These are phyloP conservation scores for Calephelis nemesis DNA, from an alignment of 1,140 invertebrate species.

Conservation along the genomic window DNA sequence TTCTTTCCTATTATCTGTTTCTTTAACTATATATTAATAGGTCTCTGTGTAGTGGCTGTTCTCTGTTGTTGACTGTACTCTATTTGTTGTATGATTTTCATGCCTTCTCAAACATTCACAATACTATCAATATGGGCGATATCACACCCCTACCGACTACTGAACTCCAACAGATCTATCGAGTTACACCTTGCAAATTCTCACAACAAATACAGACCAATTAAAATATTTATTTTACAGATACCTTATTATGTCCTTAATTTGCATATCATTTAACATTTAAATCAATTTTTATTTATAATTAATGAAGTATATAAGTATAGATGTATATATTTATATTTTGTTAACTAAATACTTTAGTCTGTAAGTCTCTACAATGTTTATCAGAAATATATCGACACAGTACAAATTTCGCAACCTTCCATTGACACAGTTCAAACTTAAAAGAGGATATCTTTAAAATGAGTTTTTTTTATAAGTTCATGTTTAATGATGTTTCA, in stretches of 20 bases:
- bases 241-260: slow-evolving; percentile 31
- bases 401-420: slow-evolving; percentile 57
- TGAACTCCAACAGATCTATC: slow-evolving; percentile 74
- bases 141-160: slow-evolving; percentile 73
- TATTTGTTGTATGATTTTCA: slow-evolving; percentile 77
- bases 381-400: slow-evolving; percentile 37
- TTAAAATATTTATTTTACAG: slow-evolving; percentile 40
- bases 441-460: slow-evolving; percentile 39
- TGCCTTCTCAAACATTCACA: slow-evolving; percentile 78
- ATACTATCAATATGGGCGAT: slow-evolving; percentile 74
- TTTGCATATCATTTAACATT: slow-evolving; percentile 6
- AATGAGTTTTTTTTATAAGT: not conserved
- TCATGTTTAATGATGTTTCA: not conserved
- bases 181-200: slow-evolving; percentile 73
- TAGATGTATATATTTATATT: slow-evolving; percentile 26
- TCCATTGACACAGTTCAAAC: slow-evolving; percentile 57
- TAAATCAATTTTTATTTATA: not conserved
- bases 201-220: slow-evolving; percentile 74
- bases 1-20: slow-evolving; percentile 50
- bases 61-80: slow-evolving; percentile 77
- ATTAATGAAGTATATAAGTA: slow-evolving; percentile 22
- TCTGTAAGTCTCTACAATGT: slow-evolving; percentile 22
- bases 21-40: slow-evolving; percentile 69
- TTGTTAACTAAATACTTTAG: slow-evolving; percentile 12
- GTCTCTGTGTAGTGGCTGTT: slow-evolving; percentile 79